These are phyloP conservation scores for Cataglyphis cursor DNA, from an alignment of 2,888 invertebrate genomes.

Conservation along the genomic window DNA sequence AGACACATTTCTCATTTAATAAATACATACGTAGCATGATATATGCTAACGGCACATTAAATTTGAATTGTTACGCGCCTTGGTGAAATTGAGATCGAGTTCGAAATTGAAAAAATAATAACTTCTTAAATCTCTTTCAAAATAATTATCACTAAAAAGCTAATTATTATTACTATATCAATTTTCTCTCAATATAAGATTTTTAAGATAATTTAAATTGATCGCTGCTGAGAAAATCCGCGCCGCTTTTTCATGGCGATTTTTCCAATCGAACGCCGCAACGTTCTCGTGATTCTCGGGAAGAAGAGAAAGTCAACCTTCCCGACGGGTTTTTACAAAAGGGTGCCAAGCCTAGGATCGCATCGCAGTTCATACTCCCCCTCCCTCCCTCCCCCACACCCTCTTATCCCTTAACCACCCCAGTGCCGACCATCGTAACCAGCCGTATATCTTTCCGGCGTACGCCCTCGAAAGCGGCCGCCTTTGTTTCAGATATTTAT, in stretches of 20 bases:
- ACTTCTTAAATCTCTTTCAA: not conserved
- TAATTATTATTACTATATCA: not conserved
- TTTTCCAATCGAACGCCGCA: slow-evolving; percentile 32
- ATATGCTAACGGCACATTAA: not conserved
- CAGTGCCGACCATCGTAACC: slow-evolving; percentile 80
- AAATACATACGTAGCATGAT: not conserved
- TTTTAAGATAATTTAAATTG: slow-evolving; percentile 21
- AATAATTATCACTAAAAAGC: not conserved
- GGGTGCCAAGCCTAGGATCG: slow-evolving; percentile 56
- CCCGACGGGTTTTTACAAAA: slow-evolving; percentile 64
- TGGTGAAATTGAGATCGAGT: not conserved
- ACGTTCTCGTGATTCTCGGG: slow-evolving; percentile 29
- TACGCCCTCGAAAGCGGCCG: slow-evolving; percentile 86
- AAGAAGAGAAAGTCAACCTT: slow-evolving; percentile 31
- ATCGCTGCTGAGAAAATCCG: slow-evolving; percentile 33
- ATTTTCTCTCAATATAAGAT: not conserved
- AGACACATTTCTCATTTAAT: not conserved
- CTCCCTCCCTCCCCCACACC: slow-evolving; percentile 10
- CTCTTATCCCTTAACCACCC: slow-evolving; percentile 68
- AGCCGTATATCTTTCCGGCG: slow-evolving; percentile 85
- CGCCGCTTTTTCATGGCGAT: slow-evolving; percentile 24
- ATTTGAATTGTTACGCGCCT: no score
- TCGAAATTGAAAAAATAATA: not conserved
- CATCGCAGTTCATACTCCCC: slow-evolving; percentile 20
- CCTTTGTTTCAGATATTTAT: slow-evolving; percentile 87